These are phyloP conservation scores for Chloroceryle inda DNA, from an alignment of 2,797 vertebrate genomes.

Conservation along the genomic window DNA sequence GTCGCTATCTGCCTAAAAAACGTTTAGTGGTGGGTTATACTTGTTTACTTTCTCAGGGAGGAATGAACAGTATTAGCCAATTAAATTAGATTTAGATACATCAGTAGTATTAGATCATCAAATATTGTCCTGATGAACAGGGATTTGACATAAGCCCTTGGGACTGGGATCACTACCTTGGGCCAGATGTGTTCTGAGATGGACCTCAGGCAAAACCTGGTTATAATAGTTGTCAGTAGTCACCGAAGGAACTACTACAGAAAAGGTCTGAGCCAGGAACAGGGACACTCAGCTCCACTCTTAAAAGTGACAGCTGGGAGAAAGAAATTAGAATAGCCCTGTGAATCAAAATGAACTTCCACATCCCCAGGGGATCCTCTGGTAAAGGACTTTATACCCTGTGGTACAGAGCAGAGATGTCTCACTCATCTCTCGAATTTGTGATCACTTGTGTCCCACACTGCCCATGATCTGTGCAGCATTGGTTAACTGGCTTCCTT, in stretches of 20 bases:
- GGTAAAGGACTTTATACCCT: neutral
- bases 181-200: neutral
- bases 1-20: neutral
- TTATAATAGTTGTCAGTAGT: neutral
- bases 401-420: neutral
- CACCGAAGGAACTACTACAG: neutral
- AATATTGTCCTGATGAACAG: neutral
- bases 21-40: neutral
- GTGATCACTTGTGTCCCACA: neutral
- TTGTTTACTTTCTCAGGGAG: neutral
- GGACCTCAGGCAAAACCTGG: neutral
- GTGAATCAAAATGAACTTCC: neutral
- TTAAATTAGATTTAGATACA: neutral
- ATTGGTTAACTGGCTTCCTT: neutral
- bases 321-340: neutral
- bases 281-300: neutral
- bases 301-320: neutral
- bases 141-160: neutral
- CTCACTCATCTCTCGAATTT: neutral
- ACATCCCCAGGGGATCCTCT: neutral
- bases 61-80: neutral
- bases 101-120: neutral
- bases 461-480: rapidly evolving
- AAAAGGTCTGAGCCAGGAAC: neutral
- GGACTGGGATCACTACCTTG: neutral